These are phyloP conservation scores for Harpalus rufipes DNA, from an alignment of 2,888 invertebrate genomes.

Conservation along the genomic window DNA sequence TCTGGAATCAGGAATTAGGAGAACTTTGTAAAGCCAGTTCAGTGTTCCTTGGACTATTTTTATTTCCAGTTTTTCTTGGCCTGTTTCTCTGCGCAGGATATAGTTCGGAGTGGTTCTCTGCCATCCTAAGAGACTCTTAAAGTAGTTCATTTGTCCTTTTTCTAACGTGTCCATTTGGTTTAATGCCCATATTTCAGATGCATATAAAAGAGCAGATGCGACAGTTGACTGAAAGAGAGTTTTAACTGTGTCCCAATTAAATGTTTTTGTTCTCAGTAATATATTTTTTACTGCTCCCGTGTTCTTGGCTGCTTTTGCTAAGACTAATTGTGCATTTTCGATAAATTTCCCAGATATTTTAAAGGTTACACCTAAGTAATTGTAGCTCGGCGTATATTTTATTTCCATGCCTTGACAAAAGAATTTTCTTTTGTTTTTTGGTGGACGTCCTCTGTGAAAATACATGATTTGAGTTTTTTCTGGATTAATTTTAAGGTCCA, in stretches of 20 bases:
- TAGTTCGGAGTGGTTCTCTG: conserved; percentile 11
- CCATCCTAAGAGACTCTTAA: conserved; percentile 20
- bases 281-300: conserved; percentile 18
- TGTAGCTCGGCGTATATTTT: neutral
- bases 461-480: neutral
- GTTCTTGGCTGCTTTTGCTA: neutral
- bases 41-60: neutral
- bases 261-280: neutral
- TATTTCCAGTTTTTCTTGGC: conserved; percentile 6
- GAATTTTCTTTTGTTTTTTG: neutral
- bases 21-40: neutral
- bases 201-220: neutral
- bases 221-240: neutral
- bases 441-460: neutral
- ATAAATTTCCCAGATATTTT: neutral
- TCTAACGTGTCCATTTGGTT: neutral
- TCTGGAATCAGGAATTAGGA: neutral
- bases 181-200: conserved; percentile 22
- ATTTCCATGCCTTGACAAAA: neutral
- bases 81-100: conserved; percentile 1
- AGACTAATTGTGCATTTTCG: neutral
- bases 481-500: neutral
- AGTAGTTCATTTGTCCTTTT: conserved; percentile 17
- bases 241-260: conserved; percentile 5
- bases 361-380: conserved; percentile 9